phyloP scores from a whole-genome alignment of 1,140 invertebrate species.

The Hetaerina americana region DNA sequence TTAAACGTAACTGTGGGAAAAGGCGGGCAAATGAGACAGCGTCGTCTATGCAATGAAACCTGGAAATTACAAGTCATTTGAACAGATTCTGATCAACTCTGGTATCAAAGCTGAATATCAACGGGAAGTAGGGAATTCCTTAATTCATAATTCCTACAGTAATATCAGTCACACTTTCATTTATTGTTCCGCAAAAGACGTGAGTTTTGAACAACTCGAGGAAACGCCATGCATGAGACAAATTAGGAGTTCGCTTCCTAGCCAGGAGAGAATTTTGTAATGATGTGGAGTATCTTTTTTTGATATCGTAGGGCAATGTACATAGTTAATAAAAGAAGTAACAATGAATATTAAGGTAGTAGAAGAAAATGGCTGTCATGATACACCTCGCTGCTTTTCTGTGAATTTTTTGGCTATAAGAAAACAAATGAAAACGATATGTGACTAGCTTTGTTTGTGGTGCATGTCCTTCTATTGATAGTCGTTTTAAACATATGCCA shows the following conservation, averaged over 20 bases:
- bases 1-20: no score
- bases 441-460: background rate
- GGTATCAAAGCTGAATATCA: no score
- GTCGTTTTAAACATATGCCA: background rate
- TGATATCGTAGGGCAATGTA: background rate
- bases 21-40: no score
- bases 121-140: no score
- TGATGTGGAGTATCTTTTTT: background rate
- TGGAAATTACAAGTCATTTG: no score
- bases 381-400: background rate
- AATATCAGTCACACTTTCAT: no score
- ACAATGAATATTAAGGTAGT: background rate
- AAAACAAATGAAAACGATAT: background rate
- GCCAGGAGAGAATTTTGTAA: background rate
- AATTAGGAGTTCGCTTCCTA: background rate
- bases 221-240: background rate
- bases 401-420: background rate
- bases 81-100: no score
- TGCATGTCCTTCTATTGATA: background rate
- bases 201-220: no score
- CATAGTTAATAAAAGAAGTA: background rate
- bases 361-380: background rate
- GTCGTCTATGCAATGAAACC: no score
- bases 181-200: no score
- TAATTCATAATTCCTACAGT: no score